A percentile compares a stretch with the other conserved stretches of the same genome.
Conservation (phyloP, 1,140 invertebrate genomes). For the Pteromalus puparum region DNA sequence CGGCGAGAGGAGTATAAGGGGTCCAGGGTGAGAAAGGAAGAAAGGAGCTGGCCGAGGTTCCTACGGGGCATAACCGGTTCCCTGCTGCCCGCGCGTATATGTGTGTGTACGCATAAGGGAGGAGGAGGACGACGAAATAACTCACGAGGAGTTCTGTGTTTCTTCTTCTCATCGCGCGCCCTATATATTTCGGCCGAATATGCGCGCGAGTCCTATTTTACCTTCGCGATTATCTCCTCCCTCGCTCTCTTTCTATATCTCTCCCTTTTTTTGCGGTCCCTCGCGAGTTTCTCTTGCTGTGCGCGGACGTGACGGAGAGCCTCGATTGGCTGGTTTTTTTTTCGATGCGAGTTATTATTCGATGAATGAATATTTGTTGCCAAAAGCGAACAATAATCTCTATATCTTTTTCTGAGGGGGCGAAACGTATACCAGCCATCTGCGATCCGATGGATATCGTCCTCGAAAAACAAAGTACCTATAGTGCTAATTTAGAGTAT, state of each 20-base stretch:
- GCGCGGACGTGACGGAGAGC: neutral
- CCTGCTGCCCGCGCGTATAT: neutral
- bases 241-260: neutral
- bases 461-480: neutral
- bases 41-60: constrained; percentile 26
- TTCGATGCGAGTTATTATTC: neutral
- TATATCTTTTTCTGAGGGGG: too few relatives aligned
- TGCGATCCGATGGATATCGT: neutral
- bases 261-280: neutral
- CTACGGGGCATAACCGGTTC: constrained; percentile 48
- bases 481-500: neutral
- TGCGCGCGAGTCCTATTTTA: constrained; percentile 22
- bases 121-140: constrained; percentile 57
- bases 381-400: too few relatives aligned
- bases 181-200: constrained; percentile 35
- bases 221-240: neutral
- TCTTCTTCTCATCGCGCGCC: constrained; percentile 42
- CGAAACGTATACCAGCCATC: neutral
- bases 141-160: constrained; percentile 36
- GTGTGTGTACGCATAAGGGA: constrained; percentile 22
- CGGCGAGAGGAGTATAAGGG: constrained; percentile 28
- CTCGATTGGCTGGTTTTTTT: neutral
- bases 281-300: neutral
- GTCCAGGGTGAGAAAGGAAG: constrained; percentile 46
- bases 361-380: too few relatives aligned